phyloP scores from a whole-genome alignment of 2,113 vertebrate genomes.

The Accipiter virgatus region DNA sequence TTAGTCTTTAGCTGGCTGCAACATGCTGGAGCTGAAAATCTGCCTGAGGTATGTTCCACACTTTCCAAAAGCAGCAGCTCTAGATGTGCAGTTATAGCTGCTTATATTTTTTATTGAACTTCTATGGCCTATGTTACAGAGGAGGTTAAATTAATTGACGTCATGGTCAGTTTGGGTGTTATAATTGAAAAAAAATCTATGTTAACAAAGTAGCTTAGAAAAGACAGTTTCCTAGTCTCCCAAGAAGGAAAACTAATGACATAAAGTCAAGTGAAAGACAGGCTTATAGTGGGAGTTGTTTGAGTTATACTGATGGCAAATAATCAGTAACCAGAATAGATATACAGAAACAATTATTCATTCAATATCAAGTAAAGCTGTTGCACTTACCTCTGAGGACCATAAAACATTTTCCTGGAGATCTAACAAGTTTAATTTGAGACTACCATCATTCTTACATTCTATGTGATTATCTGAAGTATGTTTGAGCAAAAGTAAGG shows the following conservation, averaged over 20 bases:
- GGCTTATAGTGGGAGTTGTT: neutral
- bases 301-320: neutral
- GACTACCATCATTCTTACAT: neutral
- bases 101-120: neutral
- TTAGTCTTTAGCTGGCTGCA: neutral
- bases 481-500: neutral
- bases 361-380: neutral
- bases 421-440: neutral
- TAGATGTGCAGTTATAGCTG: neutral
- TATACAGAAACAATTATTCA: neutral
- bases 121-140: neutral
- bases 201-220: neutral
- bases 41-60: neutral
- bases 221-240: neutral
- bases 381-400: neutral
- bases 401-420: neutral
- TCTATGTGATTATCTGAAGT: neutral
- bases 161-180: neutral
- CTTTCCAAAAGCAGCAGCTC: neutral
- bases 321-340: neutral
- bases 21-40: neutral
- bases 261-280: neutral
- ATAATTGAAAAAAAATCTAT: neutral
- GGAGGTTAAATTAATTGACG: neutral
- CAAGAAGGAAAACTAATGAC: neutral